Evolutionary conservation across 2,888 invertebrate species (phyloP).

Genomic region (Saturnia pavonia): DNA sequence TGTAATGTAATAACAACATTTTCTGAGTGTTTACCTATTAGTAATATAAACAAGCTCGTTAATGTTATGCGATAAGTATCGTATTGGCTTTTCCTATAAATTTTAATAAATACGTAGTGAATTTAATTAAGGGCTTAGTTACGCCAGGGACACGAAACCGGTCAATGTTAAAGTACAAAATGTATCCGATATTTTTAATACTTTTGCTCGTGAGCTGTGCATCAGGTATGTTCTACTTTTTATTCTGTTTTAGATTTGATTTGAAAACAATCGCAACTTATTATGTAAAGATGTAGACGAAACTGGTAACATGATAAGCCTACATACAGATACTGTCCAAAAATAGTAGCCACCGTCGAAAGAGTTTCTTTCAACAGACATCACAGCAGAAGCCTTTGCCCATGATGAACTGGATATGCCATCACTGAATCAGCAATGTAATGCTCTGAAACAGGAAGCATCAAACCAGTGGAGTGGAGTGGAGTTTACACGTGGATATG

Average conservation of each 20-base stretch:
- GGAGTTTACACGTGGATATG: too few species aligned
- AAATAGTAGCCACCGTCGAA: too few species aligned
- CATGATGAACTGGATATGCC: too few species aligned
- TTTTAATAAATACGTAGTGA: neutral
- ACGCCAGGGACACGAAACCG: neutral
- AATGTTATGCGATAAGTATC: neutral
- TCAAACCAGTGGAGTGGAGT: too few species aligned
- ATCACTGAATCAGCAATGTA: too few species aligned
- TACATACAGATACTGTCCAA: too few species aligned
- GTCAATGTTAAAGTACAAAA: neutral
- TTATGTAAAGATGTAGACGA: neutral
- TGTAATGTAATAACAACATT: too few species aligned
- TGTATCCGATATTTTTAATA: constrained; percentile 4
- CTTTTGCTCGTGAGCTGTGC: neutral
- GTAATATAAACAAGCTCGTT: neutral
- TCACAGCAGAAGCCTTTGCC: too few species aligned
- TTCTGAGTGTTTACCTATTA: neutral
- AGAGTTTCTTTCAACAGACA: too few species aligned
- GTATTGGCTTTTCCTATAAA: neutral
- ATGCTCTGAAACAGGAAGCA: too few species aligned
- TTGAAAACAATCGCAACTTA: neutral
- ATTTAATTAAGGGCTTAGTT: neutral
- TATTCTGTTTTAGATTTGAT: neutral
- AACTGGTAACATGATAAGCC: neutral
- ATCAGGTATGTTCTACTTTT: neutral